Conservation (phyloP, 2,797 vertebrate genomes). For the Paratrypauchen microcephalus region DNA sequence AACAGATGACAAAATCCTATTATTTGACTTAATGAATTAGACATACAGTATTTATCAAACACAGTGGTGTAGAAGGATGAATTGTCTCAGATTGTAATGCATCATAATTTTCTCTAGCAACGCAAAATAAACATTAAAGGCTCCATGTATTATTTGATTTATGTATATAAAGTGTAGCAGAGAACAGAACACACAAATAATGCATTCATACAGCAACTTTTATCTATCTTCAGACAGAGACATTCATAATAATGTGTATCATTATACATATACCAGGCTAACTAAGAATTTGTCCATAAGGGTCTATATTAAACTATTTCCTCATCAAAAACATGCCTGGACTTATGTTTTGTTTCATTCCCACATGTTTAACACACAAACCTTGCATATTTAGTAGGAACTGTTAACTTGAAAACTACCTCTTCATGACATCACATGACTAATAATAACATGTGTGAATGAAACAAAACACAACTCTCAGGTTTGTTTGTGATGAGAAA, state of each 20-base stretch:
- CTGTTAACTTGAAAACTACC: no score
- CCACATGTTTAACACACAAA: no score
- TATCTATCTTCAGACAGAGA: background rate
- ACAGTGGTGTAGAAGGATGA: background rate
- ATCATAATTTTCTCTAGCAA: background rate
- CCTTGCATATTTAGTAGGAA: no score
- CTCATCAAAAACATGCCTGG: no score
- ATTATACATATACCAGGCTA: background rate
- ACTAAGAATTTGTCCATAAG: no score
- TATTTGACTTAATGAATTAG: background rate
- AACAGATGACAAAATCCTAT: background rate
- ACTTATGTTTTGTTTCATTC: no score
- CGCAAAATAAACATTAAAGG: background rate
- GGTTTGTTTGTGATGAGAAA: no score
- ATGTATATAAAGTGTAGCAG: background rate
- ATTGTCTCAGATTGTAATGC: background rate
- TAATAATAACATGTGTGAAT: no score
- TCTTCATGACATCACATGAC: no score
- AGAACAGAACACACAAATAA: background rate
- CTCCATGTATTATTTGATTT: background rate
- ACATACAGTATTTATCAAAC: background rate
- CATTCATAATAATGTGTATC: no score
- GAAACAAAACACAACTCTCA: no score
- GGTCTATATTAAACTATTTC: no score
- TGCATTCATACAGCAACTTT: background rate